Evolutionary conservation across 2,797 vertebrate species (phyloP), one percentile per base, ranked within the genome.

Genomic region (Sebastes vulpes): DNA sequence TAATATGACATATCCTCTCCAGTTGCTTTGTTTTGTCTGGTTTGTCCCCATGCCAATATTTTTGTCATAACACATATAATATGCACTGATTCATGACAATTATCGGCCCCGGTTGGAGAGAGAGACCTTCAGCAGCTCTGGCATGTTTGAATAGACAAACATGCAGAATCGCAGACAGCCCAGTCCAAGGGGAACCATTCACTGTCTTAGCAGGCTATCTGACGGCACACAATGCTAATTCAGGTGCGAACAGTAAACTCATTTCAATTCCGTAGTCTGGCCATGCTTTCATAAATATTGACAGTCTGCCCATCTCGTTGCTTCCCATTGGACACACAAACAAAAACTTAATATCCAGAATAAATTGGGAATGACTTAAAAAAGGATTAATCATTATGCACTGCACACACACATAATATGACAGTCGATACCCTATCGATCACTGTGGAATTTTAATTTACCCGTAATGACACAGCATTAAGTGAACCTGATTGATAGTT

Each of bases 371-470:
- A 65, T 72, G 4, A 91, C 58, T 85, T 79, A 76, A 79, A 87
- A 59, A 35, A 38, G 67, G 72, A 84, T 92, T 81, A 84, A 90
- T 94, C 91, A 87, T 91, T 83, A 86, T 64, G 66, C 83, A 50
- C 72, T 57, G 65, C 77, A 50, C 70, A 28, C 28, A 21, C 28
- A 21, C 66, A 60, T 91, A 93, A 94, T 92, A 90, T 88, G 81
- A 81, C 82, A 87, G 92, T 92, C 93, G 82, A 94, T 95, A 87
- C 65, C 76, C 81, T 72, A 94, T 95, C 78, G 91, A 95, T 94
- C 92, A 89, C 84, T 70, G 79, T 70, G 52, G 83, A 84, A 83
- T 91, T 94, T 92, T 94, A 87, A 95, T 95, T 92, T 85, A 92
- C 86, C 69, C 72, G 76, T 94, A 93, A 95, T 89, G 89, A 89